Base-by-base conservation (phyloP, 1,140 invertebrate genomes). In the Lordiphosa mommai region DNA sequence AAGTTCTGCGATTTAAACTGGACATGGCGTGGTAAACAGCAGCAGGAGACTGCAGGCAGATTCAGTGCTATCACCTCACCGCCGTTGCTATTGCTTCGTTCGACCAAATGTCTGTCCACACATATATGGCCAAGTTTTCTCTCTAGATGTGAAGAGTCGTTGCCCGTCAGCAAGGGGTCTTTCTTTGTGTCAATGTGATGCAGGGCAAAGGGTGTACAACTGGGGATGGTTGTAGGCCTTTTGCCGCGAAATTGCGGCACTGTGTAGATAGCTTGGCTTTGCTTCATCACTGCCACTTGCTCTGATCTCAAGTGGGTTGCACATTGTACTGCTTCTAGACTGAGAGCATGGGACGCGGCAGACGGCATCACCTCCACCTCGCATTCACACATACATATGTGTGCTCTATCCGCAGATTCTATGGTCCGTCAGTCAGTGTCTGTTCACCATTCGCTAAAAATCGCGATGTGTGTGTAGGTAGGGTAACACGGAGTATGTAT, bases 241-340 rank as follows among this genome's bases (percentile, higher is more conserved):
- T 48, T 65, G 66, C 59, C 55, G 66, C 46, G 52, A 65, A 65
- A 65, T 69, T 68, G 55, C 65, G 61, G 30, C 61, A 63, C 71
- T 40, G 46, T 36, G 61, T 50, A 37, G 36, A 58, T 48, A 46
- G 43, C 32, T 47, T 51, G 32, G 60, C 33, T 50, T 43, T 53
- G 36, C 43, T 57, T 57, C 27, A 44, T 52, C 60, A 29, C 72
- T 61, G 72, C 56, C 72, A 76, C 72, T 79, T 80, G 65, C 74
- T 68, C 74, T 59, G 69, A 79, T 80, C 73, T 79, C 73, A 77
- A 79, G 73, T 79, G 73, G 67, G 61, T 77, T 73, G 73, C 74
- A 64, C 55, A 69, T 65, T 69, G 61, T 69, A 50, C 55, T 43
- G 55, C 12, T 64, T 33, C 38, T 46, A 55, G 36, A 51, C 46